Percentiles rank a stretch among this genome's conserved stretches.
Evolutionary conservation across 2,797 vertebrate species (phyloP).

Genomic region (Tarsius wallacei): DNA sequence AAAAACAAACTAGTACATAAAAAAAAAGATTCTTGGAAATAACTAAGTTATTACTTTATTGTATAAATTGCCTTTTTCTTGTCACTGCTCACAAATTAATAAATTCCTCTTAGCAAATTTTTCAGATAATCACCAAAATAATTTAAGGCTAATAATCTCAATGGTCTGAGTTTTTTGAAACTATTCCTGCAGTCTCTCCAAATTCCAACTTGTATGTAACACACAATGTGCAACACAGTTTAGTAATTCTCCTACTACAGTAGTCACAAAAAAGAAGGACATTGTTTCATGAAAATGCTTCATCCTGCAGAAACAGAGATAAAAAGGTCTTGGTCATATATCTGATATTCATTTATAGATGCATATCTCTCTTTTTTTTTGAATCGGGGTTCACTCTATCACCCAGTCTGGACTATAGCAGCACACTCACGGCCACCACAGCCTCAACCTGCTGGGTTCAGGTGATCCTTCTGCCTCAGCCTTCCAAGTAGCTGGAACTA

Average conservation of each 20-base stretch:
- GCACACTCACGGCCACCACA: too few relatives aligned
- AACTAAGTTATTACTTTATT: background rate
- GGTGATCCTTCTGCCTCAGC: too few relatives aligned
- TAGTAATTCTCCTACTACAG: background rate
- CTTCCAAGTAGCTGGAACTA: too few relatives aligned
- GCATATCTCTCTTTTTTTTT: too few relatives aligned
- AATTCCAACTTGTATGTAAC: background rate
- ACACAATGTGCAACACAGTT: background rate
- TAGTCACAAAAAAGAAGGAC: background rate
- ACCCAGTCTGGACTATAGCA: too few relatives aligned
- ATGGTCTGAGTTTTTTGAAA: background rate
- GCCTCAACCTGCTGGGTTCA: too few relatives aligned
- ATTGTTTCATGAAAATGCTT: conserved; percentile 39
- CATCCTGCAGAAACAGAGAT: background rate
- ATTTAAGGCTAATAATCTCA: conserved; percentile 3
- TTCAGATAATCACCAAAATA: conserved; percentile 45
- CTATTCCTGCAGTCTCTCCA: background rate
- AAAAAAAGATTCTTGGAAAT: background rate
- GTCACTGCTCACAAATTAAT: background rate
- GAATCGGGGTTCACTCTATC: too few relatives aligned
- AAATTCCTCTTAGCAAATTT: background rate
- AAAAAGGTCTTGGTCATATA: background rate
- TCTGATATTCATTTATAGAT: background rate
- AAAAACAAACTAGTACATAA: background rate
- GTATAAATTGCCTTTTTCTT: background rate